Evolutionary conservation across 2,113 vertebrate genomes (phyloP).

Genomic region (Tiliqua scincoides): DNA sequence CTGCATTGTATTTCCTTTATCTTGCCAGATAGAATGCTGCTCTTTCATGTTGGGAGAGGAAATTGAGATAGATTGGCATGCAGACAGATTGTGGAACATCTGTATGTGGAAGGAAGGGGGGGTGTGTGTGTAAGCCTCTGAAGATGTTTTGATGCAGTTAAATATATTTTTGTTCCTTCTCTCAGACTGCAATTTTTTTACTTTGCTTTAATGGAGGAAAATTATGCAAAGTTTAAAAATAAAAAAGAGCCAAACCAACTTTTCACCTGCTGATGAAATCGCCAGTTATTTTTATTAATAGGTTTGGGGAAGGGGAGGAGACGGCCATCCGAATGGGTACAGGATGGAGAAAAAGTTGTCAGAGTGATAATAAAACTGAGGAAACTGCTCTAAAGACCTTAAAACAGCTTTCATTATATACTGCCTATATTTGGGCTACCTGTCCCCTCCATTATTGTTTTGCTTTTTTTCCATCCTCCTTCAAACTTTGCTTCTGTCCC

Average conservation of each 20-base stretch:
- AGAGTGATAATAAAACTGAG: background rate
- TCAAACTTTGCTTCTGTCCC: background rate
- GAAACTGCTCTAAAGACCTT: background rate
- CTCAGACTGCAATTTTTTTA: background rate
- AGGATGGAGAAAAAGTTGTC: background rate
- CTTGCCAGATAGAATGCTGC: slow-evolving; percentile 28
- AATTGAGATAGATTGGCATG: background rate
- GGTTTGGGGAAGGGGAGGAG: background rate
- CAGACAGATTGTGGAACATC: slow-evolving; percentile 12
- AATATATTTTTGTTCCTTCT: slow-evolving; percentile 5
- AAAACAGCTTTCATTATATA: background rate
- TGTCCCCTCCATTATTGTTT: background rate
- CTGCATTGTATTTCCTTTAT: slow-evolving; percentile 33
- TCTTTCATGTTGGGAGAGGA: slow-evolving; percentile 18
- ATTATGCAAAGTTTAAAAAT: background rate
- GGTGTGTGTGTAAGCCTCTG: background rate
- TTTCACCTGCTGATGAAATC: background rate
- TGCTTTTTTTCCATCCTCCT: background rate
- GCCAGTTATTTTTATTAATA: background rate
- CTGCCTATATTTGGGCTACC: background rate
- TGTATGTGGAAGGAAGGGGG: background rate
- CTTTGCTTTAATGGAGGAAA: background rate
- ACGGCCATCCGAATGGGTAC: background rate
- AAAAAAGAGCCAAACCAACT: background rate
- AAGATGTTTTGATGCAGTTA: background rate